These are phyloP conservation scores for Muricea muricata DNA, from an alignment of 92 coral and sea anemone species.

Conservation along the genomic window DNA sequence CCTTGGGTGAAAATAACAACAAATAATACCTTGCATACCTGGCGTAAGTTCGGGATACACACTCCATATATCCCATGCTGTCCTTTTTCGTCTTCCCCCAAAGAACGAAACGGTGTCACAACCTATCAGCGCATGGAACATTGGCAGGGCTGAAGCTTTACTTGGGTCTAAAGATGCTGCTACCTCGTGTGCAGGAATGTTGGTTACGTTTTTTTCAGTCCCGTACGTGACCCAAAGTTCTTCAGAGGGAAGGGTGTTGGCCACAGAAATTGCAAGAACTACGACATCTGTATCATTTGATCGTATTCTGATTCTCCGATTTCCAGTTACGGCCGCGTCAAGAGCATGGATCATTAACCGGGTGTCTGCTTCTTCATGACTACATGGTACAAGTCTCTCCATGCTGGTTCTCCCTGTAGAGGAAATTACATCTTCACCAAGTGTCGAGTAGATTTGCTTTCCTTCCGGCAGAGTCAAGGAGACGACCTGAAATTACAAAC, in stretches of 20 bases:
- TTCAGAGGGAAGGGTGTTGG: constrained; percentile 32
- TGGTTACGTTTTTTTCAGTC: constrained; percentile 44
- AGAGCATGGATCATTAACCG: constrained; percentile 72
- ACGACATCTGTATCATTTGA: constrained; percentile 74
- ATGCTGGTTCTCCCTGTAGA: constrained; percentile 8
- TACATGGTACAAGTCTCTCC: constrained; percentile 48
- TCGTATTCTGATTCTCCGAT: constrained; percentile 53
- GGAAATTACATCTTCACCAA: constrained; percentile 25
- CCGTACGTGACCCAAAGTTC: constrained; percentile 57
- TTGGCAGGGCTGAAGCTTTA: constrained; percentile 58
- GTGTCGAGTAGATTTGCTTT: constrained; percentile 69
- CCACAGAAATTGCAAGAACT: constrained; percentile 65
- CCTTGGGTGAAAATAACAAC: no score
- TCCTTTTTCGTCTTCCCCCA: constrained; percentile 64
- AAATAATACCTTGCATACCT: no score
- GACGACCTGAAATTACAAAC: constrained; percentile 53
- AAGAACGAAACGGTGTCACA: constrained; percentile 74
- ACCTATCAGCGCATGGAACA: constrained; percentile 75
- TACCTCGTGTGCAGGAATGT: constrained; percentile 50
- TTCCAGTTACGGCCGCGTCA: constrained; percentile 57
- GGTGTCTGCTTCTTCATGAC: constrained; percentile 72
- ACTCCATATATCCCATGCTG: constrained; percentile 68
- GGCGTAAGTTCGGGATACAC: constrained; percentile 71
- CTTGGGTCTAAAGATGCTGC: constrained; percentile 63
- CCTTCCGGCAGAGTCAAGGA: constrained; percentile 68